Evolutionary conservation across 1,140 invertebrate species (phyloP).

Genomic region (Plodia interpunctella): DNA sequence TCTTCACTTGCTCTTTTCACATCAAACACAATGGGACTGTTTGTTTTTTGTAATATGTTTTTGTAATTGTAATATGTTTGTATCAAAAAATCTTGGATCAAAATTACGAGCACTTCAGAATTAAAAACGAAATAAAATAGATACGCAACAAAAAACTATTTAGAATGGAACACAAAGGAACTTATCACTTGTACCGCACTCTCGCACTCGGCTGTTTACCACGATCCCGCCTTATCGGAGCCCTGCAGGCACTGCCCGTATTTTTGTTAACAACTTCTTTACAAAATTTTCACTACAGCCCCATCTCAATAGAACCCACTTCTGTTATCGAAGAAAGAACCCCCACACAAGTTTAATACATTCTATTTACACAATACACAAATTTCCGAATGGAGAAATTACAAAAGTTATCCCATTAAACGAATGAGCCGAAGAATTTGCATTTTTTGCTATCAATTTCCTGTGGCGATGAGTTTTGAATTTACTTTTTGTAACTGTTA

Average conservation of each 20-base stretch:
- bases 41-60: too few relatives aligned
- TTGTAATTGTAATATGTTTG: too few relatives aligned
- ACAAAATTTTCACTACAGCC: conserved; percentile 59
- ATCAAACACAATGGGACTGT: too few relatives aligned
- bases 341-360: neutral
- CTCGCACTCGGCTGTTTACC: conserved; percentile 40
- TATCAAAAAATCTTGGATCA: too few relatives aligned
- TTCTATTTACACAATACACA: conserved; percentile 7
- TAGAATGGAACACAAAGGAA: neutral
- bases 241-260: conserved; percentile 59
- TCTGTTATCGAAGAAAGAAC: conserved; percentile 45
- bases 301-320: conserved; percentile 42
- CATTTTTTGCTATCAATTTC: conserved; percentile 2
- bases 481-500: neutral
- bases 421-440: conserved; percentile 4
- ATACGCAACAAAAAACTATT: neutral
- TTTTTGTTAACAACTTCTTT: conserved; percentile 75
- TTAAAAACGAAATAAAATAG: neutral
- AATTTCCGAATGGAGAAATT: conserved; percentile 6
- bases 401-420: conserved; percentile 6
- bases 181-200: conserved; percentile 19
- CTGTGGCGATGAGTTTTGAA: conserved; percentile 5
- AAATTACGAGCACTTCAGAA: neutral
- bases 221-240: conserved; percentile 56
- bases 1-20: too few relatives aligned